phyloP scores from a whole-genome alignment of 2,113 vertebrate genomes.

The Melanostigma gelatinosum region DNA sequence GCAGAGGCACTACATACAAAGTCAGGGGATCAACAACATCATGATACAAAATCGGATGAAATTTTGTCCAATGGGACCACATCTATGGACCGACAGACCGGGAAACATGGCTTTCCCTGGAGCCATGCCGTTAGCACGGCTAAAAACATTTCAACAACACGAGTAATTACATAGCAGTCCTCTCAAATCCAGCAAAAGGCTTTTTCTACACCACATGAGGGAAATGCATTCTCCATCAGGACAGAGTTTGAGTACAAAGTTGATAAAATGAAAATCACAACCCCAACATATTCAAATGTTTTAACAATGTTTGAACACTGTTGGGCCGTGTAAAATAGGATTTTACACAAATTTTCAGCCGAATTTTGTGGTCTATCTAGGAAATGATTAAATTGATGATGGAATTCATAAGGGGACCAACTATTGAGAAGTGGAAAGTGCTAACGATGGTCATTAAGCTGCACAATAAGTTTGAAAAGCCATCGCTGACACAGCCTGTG shows the following conservation, averaged over 20 bases:
- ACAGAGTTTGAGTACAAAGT: not conserved
- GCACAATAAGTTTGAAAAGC: conserved; percentile 4
- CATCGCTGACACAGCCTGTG: conserved; percentile 4
- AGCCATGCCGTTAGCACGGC: too few relatives aligned
- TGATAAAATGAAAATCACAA: not conserved
- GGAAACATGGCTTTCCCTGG: not conserved
- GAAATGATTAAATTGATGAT: conserved; percentile 7
- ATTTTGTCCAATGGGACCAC: not conserved
- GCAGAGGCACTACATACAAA: not conserved
- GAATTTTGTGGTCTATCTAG: not conserved
- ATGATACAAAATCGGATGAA: not conserved
- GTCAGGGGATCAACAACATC: not conserved
- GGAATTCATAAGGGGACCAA: not conserved
- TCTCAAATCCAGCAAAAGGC: not conserved
- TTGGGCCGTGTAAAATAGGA: not conserved
- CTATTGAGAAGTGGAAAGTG: not conserved
- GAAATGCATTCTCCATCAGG: not conserved
- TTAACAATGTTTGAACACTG: not conserved
- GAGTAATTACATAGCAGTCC: not conserved
- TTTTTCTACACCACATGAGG: not conserved
- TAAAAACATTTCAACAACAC: not conserved
- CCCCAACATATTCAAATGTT: not conserved
- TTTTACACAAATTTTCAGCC: too few relatives aligned
- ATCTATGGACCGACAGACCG: not conserved
- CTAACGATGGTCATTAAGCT: not conserved